These are phyloP conservation scores for Drosophila gunungcola DNA, from an alignment of 1,140 invertebrate species.

Conservation along the genomic window DNA sequence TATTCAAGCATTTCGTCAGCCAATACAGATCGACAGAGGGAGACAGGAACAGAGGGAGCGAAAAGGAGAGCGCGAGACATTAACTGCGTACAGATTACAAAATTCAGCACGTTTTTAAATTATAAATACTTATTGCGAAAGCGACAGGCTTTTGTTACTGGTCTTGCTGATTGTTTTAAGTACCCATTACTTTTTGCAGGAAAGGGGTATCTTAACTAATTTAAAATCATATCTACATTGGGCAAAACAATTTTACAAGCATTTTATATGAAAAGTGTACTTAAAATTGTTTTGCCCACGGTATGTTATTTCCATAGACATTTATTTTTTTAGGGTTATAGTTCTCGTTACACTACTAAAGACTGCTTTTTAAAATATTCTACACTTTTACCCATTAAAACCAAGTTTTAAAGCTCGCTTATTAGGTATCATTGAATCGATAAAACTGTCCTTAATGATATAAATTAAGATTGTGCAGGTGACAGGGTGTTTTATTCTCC, in stretches of 20 bases:
- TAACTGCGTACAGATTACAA: constrained; percentile 15
- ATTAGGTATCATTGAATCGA: background rate
- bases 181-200: background rate
- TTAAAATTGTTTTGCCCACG: too few species aligned
- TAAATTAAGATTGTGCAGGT: constrained; percentile 3
- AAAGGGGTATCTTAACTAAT: background rate
- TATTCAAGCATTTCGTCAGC: constrained; percentile 8
- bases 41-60: background rate
- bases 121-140: constrained; percentile 17
- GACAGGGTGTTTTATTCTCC: background rate
- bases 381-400: too few species aligned
- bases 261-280: too few species aligned
- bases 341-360: too few species aligned
- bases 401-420: too few species aligned
- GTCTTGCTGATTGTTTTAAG: background rate
- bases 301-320: too few species aligned
- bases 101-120: constrained; percentile 23
- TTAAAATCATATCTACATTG: background rate
- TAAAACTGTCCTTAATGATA: background rate
- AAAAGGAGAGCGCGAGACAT: background rate
- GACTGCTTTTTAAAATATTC: too few species aligned
- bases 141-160: background rate
- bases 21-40: constrained; percentile 1
- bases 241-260: too few species aligned
- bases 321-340: too few species aligned